phyloP scores from a whole-genome alignment of 2,113 vertebrate genomes.

The Turdus rufiventris region DNA sequence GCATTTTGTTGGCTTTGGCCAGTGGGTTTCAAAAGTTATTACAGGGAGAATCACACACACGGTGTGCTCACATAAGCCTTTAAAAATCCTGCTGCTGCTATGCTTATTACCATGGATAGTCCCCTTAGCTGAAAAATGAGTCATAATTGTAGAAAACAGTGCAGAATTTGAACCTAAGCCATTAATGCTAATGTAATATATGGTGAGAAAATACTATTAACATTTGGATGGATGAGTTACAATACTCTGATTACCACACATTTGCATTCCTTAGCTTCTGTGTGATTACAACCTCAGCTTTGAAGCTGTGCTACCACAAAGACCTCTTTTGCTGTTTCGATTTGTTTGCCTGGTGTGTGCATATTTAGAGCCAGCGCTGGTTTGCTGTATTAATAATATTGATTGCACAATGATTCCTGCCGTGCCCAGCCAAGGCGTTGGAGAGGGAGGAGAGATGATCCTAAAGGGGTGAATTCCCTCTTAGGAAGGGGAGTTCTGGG shows the following conservation, averaged over 20 bases:
- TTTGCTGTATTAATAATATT: constrained; percentile 35
- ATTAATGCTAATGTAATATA: constrained; percentile 53
- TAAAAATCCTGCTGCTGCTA: constrained; percentile 31
- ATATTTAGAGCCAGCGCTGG: neutral
- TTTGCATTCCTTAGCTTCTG: constrained; percentile 41
- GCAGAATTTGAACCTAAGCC: constrained; percentile 42
- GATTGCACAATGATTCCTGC: constrained; percentile 13
- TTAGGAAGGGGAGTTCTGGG: neutral
- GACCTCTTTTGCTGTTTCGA: neutral
- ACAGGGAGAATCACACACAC: neutral
- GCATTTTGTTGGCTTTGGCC: neutral
- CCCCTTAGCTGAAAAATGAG: constrained; percentile 47
- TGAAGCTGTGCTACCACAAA: constrained; percentile 14
- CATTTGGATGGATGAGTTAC: constrained; percentile 48
- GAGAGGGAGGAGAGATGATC: neutral
- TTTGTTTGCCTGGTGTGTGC: neutral
- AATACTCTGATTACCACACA: constrained; percentile 29
- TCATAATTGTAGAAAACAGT: constrained; percentile 49
- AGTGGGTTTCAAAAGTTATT: neutral
- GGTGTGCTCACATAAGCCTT: neutral
- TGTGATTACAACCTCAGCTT: constrained; percentile 18
- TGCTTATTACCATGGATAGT: constrained; percentile 25
- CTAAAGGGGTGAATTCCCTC: neutral
- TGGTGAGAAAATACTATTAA: constrained; percentile 59
- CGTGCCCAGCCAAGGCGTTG: neutral